Base-by-base conservation (phyloP, 2,888 invertebrate genomes). In the Pharmacophagus antenor region DNA sequence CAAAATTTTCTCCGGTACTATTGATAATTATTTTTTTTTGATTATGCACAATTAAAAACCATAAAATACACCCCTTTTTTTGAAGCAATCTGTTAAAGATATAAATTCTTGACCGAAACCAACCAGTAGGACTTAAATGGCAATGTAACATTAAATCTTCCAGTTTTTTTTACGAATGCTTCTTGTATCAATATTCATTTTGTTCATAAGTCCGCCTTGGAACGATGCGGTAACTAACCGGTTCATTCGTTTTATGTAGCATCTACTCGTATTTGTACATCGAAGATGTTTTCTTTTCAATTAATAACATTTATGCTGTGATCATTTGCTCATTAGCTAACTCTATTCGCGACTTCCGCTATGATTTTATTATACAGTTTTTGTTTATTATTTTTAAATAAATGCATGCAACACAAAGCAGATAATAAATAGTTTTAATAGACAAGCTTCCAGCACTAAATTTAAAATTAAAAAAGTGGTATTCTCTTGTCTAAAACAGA, bases 141-240 rank as follows among this genome's bases (percentile, higher is more conserved):
- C 31, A 31, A 17, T 2, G 21, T 37, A 51, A 37, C 41, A 21
- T 51, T 22, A 41, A 51, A 8, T n/a, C 12, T 22, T 51, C 37
- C 21, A 51, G 22, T 37, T 31, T 42, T 42, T 42, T 18, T 42
- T 17, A 42, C 1, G 42, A 15, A 25, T 27, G 17, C 42, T 57
- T 44, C 27, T 12, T 44, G 44, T 31, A 50, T 51, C 50, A 46
- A 51, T 46, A 51, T 31, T 46, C 50, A 57, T 42, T 57, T 27
- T 17, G 22, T n/a, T 42, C 21, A 7, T 12, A 21, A n/a, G 56
- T 50, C 42, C 44, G 31, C 27, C 27, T 51, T 57, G 18, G 22
- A 25, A 20, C 37, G 44, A 46, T 57, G 57, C 57, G 44, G 57
- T 57, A 51, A 57, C 20, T 8, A 56, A 56, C 57, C 50, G 57